Evolutionary conservation across 2,888 invertebrate genomes (phyloP).

Genomic region (Cepaea hortensis): DNA sequence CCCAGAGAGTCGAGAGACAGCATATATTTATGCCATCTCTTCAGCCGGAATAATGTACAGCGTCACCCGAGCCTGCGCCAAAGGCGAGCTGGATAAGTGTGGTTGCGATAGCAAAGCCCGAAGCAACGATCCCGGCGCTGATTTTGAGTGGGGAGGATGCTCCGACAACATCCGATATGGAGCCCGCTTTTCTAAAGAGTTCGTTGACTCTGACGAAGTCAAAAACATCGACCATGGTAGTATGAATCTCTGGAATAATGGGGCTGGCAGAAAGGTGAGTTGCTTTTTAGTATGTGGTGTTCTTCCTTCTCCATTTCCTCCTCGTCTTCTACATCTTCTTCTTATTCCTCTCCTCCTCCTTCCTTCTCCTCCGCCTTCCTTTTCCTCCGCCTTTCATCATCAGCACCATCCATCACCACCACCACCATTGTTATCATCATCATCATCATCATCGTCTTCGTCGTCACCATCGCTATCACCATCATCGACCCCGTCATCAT

Average conservation of each 20-base stretch:
- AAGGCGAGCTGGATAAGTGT: conserved; percentile 87
- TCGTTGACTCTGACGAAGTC: conserved; percentile 89
- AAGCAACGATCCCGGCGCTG: conserved; percentile 81
- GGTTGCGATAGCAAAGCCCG: conserved; percentile 90
- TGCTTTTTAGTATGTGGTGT: no score
- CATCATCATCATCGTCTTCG: no score
- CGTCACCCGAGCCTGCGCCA: conserved; percentile 87
- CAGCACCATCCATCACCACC: no score
- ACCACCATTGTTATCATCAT: no score
- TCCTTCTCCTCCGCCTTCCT: no score
- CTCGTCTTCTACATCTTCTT: no score
- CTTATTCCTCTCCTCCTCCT: no score
- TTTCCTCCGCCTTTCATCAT: no score
- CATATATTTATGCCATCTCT: conserved; percentile 91
- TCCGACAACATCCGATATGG: conserved; percentile 87
- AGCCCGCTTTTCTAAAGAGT: conserved; percentile 89
- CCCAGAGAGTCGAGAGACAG: conserved; percentile 91
- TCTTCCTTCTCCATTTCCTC: no score
- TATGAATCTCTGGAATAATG: conserved; percentile 94
- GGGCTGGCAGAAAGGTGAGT: conserved; percentile 89
- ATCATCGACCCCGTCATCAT: no score
- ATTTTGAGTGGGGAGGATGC: conserved; percentile 91
- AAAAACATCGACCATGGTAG: conserved; percentile 85
- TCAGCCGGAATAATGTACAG: conserved; percentile 93
- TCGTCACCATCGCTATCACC: no score